phyloP scores from a whole-genome alignment of 2,113 vertebrate genomes.

The Phyllostomus hastatus region DNA sequence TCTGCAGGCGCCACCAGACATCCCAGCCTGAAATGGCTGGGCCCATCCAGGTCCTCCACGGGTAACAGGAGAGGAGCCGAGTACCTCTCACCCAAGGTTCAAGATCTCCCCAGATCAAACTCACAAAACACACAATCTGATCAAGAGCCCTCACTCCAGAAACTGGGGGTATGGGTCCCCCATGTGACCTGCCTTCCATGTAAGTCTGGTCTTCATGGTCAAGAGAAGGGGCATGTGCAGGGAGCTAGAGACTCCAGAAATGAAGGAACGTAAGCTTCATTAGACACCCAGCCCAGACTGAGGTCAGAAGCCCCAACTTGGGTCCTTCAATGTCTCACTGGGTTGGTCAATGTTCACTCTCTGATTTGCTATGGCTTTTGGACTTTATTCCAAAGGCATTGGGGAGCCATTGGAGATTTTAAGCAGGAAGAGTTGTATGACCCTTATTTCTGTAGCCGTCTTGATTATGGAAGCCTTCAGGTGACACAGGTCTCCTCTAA shows the following conservation, averaged over 20 bases:
- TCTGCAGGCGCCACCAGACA: background rate
- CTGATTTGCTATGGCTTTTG: background rate
- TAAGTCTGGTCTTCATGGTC: background rate
- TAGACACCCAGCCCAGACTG: background rate
- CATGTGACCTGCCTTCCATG: background rate
- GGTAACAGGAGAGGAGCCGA: background rate
- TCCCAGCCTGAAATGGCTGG: background rate
- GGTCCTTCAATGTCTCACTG: background rate
- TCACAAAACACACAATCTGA: background rate
- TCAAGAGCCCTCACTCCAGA: background rate
- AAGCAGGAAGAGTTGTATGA: background rate
- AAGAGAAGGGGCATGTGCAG: background rate
- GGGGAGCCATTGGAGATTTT: background rate
- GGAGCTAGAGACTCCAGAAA: background rate
- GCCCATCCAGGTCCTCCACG: background rate
- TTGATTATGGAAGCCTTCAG: background rate
- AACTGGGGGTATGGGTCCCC: background rate
- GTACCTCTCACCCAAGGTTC: background rate
- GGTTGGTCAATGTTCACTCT: background rate
- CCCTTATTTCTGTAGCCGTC: background rate
- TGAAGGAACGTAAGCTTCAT: background rate
- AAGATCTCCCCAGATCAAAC: background rate
- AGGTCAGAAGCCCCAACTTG: background rate
- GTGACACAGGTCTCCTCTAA: background rate
- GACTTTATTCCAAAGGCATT: background rate